Percentiles rank a stretch among this genome's conserved stretches.
These are phyloP conservation scores for Heterodera filipjevi DNA, from an alignment of 2,888 invertebrate genomes.

Conservation along the genomic window DNA sequence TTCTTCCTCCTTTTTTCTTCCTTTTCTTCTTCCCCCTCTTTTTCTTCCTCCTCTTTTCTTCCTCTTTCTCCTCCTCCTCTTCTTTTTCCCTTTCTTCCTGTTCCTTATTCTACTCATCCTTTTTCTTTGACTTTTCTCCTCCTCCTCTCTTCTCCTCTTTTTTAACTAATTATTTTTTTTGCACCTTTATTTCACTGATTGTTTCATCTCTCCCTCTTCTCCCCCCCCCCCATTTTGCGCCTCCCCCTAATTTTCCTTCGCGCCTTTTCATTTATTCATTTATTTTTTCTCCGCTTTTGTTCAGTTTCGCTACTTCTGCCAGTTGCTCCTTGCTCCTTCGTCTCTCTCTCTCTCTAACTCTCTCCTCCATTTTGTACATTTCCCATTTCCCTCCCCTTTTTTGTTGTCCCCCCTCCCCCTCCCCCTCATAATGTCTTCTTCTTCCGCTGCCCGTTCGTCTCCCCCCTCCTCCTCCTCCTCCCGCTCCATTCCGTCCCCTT, in stretches of 20 bases:
- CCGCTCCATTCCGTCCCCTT: background rate
- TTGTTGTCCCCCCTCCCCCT: background rate
- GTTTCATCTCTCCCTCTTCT: background rate
- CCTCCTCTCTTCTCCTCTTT: background rate
- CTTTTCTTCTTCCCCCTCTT: background rate
- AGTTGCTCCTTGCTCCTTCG: background rate
- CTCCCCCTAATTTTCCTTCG: background rate
- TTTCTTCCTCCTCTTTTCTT: background rate
- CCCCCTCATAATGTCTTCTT: background rate
- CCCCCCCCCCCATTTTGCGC: background rate
- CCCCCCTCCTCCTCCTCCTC: background rate
- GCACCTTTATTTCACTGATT: background rate
- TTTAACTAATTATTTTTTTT: background rate
- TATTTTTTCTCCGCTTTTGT: background rate
- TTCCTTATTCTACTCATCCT: background rate
- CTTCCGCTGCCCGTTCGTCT: no score
- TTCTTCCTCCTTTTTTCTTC: background rate
- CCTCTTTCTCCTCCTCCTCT: background rate
- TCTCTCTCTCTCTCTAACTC: background rate
- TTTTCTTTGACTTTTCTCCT: background rate
- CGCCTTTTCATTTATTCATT: background rate
- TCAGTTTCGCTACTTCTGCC: no score
- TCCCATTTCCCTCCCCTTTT: background rate
- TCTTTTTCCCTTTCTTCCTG: background rate
- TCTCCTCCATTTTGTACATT: background rate